Evolutionary conservation across 2,888 invertebrate species (phyloP).

Genomic region (Eurois occulta): DNA sequence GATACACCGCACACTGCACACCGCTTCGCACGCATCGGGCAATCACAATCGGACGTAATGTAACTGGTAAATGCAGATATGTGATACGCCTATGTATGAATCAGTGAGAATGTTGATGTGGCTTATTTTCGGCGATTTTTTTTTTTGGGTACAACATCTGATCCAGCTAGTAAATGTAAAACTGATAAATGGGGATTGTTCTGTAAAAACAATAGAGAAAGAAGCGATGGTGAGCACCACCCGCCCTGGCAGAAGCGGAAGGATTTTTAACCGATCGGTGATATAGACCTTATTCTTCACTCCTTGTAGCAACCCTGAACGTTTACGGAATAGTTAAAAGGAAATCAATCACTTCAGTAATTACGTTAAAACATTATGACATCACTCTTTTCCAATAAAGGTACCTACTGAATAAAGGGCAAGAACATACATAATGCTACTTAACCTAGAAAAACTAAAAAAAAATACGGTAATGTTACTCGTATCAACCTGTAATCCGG

Average conservation of each 20-base stretch:
- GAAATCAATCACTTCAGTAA: background rate
- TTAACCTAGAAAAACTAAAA: background rate
- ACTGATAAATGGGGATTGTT: background rate
- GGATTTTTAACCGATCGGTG: background rate
- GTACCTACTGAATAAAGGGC: background rate
- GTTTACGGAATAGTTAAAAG: background rate
- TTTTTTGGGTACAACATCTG: background rate
- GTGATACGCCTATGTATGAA: slow-evolving; percentile 2
- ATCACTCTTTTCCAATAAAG: background rate
- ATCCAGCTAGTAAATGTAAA: background rate
- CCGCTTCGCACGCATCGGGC: slow-evolving; percentile 41
- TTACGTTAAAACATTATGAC: background rate
- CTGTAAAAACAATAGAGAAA: background rate
- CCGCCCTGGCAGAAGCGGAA: background rate
- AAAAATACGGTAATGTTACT: background rate
- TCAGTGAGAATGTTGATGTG: background rate
- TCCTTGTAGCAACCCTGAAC: background rate
- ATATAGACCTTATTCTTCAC: background rate
- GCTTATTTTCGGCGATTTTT: slow-evolving; percentile 10
- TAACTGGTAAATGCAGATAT: slow-evolving; percentile 22
- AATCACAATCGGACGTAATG: slow-evolving; percentile 37
- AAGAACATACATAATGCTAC: background rate
- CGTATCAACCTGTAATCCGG: background rate
- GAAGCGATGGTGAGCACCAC: background rate
- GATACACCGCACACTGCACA: slow-evolving; percentile 55